Conservation (phyloP, 2,113 vertebrate species). For the Lates calcarifer region DNA sequence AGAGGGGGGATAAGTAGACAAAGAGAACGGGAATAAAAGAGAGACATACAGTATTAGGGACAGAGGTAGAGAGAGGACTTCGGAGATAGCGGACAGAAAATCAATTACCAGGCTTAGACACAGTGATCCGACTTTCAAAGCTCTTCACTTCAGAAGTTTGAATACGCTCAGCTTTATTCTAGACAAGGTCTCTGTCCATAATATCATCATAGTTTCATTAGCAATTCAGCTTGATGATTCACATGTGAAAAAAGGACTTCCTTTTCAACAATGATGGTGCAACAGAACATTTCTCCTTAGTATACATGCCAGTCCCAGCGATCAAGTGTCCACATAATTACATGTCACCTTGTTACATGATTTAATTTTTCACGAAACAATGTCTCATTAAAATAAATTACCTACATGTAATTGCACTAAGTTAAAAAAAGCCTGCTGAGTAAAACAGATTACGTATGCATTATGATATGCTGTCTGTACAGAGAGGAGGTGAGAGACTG, state of each 20-base stretch:
- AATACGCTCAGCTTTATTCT: conserved; percentile 28
- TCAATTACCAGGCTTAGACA: conserved; percentile 59
- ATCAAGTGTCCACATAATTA: conserved; percentile 28
- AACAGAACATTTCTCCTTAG: neutral
- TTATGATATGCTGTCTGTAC: neutral
- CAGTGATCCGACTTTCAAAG: conserved; percentile 57
- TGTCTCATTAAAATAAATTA: conserved; percentile 21
- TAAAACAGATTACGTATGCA: neutral
- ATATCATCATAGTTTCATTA: conserved; percentile 32
- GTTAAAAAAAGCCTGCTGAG: neutral
- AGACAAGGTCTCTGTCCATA: conserved; percentile 14
- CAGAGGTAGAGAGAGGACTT: conserved; percentile 36
- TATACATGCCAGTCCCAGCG: neutral
- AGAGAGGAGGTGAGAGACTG: neutral
- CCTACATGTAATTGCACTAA: neutral
- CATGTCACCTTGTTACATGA: conserved; percentile 6
- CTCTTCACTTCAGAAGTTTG: conserved; percentile 36
- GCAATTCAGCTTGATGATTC: conserved; percentile 10
- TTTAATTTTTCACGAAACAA: conserved; percentile 14
- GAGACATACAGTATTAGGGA: conserved; percentile 25
- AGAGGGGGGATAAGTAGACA: conserved; percentile 37
- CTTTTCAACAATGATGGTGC: neutral
- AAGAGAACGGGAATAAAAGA: conserved; percentile 26
- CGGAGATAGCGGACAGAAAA: conserved; percentile 57
- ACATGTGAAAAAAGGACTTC: neutral